phyloP scores from a whole-genome alignment of 2,113 vertebrate species.

The Gobius niger region DNA sequence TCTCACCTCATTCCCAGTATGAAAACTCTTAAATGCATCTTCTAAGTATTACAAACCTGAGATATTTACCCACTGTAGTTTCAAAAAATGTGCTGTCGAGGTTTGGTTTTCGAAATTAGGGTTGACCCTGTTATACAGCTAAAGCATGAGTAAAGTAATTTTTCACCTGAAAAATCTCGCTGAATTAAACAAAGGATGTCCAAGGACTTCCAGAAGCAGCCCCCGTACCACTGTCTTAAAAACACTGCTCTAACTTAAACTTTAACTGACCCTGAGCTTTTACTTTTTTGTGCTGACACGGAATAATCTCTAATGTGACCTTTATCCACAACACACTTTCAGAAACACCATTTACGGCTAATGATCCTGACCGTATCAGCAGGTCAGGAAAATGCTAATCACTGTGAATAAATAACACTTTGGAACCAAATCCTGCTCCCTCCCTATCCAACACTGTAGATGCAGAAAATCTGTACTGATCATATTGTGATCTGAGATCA shows the following conservation, averaged over 20 bases:
- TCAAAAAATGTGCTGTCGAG: neutral
- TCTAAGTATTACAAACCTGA: neutral
- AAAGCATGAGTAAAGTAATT: no score
- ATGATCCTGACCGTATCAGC: neutral
- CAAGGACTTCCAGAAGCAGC: no score
- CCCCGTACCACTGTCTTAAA: neutral
- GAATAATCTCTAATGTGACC: neutral
- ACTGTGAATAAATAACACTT: neutral
- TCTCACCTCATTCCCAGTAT: neutral
- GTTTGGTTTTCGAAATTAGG: neutral
- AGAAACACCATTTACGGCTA: neutral
- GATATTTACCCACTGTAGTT: neutral
- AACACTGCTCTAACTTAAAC: neutral
- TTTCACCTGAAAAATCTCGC: no score
- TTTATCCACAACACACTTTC: neutral
- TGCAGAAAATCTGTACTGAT: neutral
- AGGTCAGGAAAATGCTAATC: slow-evolving; percentile 2
- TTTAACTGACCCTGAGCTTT: neutral
- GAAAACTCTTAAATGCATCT: neutral
- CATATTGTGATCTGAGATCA: no score
- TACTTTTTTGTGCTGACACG: slow-evolving; percentile 5
- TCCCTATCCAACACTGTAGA: neutral
- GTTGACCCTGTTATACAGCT: no score
- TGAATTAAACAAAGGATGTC: no score
- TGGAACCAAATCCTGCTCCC: neutral